A percentile compares a stretch with the other conserved stretches of the same genome.
phyloP scores from a whole-genome alignment of 2,797 vertebrate genomes.

The Enteromius argenteus region DNA sequence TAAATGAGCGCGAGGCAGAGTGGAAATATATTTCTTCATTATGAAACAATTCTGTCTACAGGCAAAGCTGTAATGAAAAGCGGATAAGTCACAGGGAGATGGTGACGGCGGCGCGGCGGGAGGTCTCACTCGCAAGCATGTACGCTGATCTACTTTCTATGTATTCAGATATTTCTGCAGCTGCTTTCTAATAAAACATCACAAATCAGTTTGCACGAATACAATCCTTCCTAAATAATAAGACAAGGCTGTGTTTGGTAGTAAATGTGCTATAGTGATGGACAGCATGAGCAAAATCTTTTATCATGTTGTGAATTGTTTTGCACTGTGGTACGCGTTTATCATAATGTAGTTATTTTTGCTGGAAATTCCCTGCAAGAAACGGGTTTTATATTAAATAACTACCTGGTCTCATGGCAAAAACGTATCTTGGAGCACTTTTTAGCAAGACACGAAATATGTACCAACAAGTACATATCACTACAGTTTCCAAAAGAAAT shows the following conservation, averaged over 20 bases:
- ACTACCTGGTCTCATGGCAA: too few species aligned
- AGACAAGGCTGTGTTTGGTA: background rate
- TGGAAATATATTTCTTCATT: slow-evolving; percentile 45
- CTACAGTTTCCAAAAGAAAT: too few species aligned
- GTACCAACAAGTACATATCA: too few species aligned
- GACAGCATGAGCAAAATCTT: background rate
- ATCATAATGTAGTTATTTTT: too few species aligned
- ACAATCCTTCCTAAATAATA: slow-evolving; percentile 27
- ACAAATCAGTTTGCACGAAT: background rate
- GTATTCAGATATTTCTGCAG: slow-evolving; percentile 28
- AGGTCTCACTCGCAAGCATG: slow-evolving; percentile 8
- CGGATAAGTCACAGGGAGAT: slow-evolving; percentile 41
- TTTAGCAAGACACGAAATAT: too few species aligned
- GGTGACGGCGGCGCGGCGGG: background rate
- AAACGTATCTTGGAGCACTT: too few species aligned
- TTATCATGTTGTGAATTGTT: background rate
- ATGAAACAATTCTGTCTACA: slow-evolving; percentile 46
- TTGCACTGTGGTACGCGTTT: background rate
- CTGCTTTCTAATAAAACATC: slow-evolving; percentile 28
- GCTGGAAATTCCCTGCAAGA: background rate
- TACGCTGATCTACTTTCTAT: slow-evolving; percentile 12
- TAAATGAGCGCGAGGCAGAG: slow-evolving; percentile 53
- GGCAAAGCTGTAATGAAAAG: slow-evolving; percentile 50
- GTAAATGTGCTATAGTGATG: background rate
- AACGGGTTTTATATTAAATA: background rate